Conservation (phyloP, 2,113 vertebrate species). For the Scalopus aquaticus region DNA sequence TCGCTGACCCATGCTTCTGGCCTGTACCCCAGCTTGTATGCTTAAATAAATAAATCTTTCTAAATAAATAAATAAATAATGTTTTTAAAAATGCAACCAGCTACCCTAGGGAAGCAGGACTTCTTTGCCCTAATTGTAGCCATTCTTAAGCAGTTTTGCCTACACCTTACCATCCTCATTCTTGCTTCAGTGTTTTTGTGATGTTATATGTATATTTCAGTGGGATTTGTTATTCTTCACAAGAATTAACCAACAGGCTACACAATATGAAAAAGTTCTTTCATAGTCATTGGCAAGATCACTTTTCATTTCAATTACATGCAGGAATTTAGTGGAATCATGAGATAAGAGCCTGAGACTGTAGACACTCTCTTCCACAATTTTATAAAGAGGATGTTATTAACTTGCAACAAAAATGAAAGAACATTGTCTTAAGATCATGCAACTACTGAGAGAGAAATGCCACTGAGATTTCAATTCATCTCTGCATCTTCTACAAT, state of each 20-base stretch:
- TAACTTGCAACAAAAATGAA: neutral
- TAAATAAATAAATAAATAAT: no score
- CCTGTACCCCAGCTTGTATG: no score
- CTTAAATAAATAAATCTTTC: neutral
- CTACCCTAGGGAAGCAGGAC: neutral
- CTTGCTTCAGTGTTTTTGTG: neutral
- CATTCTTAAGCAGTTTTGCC: no score
- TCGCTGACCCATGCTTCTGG: no score
- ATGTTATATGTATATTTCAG: neutral
- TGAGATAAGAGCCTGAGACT: neutral
- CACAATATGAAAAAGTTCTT: neutral
- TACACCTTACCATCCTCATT: neutral
- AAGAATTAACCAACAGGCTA: neutral
- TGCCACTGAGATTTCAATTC: neutral
- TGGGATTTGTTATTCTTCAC: neutral
- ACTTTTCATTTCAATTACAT: neutral
- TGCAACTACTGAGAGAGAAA: neutral
- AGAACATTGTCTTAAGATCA: no score
- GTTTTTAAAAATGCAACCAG: neutral
- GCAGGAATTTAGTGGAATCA: neutral
- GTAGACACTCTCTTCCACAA: neutral
- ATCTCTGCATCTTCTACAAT: neutral
- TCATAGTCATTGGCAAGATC: neutral
- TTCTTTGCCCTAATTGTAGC: neutral
- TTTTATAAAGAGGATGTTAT: neutral